Evolutionary conservation across 2,113 vertebrate genomes (phyloP).

Genomic region (Edolisoma coerulescens): DNA sequence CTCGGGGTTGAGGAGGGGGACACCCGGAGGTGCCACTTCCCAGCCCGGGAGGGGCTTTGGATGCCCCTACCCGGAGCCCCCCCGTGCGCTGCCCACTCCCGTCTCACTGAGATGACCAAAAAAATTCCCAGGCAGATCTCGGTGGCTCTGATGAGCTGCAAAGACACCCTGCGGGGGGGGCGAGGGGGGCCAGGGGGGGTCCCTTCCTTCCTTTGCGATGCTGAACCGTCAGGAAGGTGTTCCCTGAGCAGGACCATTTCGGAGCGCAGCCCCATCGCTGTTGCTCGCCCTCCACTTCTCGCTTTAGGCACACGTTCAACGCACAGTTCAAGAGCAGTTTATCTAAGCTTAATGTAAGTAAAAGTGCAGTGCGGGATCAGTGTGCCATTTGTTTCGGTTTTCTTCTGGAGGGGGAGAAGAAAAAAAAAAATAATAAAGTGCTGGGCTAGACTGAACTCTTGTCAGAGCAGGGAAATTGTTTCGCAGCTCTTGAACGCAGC

Average conservation of each 20-base stretch:
- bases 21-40: not conserved
- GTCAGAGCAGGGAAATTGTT: slow-evolving; percentile 9
- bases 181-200: not conserved
- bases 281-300: slow-evolving; percentile 27
- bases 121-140: not conserved
- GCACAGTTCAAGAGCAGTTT: slow-evolving; percentile 69
- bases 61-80: not conserved
- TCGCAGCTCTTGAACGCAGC: not conserved
- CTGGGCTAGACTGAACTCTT: slow-evolving; percentile 26
- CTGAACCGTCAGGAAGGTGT: not conserved
- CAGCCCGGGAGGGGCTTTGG: not conserved
- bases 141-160: slow-evolving; percentile 25
- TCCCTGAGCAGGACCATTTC: not conserved
- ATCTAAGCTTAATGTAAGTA: slow-evolving; percentile 65
- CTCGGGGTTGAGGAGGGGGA: not conserved
- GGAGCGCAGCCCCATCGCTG: slow-evolving; percentile 25
- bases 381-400: slow-evolving; percentile 64
- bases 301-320: slow-evolving; percentile 56
- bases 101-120: not conserved
- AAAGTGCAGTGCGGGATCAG: slow-evolving; percentile 63
- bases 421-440: not conserved
- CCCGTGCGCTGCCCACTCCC: not conserved
- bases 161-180: not conserved
- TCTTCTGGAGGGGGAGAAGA: not conserved
- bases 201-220: not conserved